phyloP scores from a whole-genome alignment of 2,797 vertebrate species.

The Gastrophryne carolinensis region DNA sequence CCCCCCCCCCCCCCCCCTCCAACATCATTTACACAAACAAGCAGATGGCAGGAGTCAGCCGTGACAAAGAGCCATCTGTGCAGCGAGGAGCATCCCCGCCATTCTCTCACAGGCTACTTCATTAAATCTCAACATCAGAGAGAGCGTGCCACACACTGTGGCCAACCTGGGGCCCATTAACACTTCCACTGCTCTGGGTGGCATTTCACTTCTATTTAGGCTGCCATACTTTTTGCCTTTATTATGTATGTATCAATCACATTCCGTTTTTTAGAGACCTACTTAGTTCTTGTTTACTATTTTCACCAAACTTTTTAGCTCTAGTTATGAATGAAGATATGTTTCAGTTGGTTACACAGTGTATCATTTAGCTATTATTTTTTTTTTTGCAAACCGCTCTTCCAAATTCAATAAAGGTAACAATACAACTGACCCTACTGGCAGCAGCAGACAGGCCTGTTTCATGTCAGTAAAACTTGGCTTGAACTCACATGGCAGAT shows the following conservation, averaged over 20 bases:
- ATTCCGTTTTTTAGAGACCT: neutral
- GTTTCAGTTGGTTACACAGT: neutral
- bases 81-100: slow-evolving; percentile 77
- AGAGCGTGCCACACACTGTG: slow-evolving; percentile 65
- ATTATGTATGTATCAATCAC: neutral
- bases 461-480: slow-evolving; percentile 27
- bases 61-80: slow-evolving; percentile 99
- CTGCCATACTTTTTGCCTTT: neutral
- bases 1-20: slow-evolving; percentile 75
- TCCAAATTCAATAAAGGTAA: no score
- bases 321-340: neutral
- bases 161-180: slow-evolving; percentile 60
- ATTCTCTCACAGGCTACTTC: slow-evolving; percentile 78
- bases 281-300: neutral
- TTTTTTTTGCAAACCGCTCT: neutral
- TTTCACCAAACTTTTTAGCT: neutral
- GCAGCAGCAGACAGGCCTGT: neutral
- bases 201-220: slow-evolving; percentile 1
- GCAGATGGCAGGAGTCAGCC: slow-evolving; percentile 98
- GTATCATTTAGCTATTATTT: neutral
- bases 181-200: slow-evolving; percentile 18
- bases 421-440: no score
- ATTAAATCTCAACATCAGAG: slow-evolving; percentile 79
- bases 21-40: slow-evolving; percentile 81
- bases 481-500: slow-evolving; percentile 15